Evolutionary conservation across 2,797 vertebrate species (phyloP).

Genomic region (Falco cherrug): DNA sequence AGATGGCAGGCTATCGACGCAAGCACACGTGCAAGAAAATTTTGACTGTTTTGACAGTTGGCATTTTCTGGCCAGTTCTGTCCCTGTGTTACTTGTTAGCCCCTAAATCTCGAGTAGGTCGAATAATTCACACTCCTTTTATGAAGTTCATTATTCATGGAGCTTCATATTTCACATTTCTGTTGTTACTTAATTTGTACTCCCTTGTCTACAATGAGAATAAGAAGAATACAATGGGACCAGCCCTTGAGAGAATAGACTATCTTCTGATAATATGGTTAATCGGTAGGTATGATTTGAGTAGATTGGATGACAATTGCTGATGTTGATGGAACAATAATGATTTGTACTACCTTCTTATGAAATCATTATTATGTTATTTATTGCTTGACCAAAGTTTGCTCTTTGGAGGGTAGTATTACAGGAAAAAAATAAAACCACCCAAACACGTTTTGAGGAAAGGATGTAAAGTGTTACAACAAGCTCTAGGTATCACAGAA

Average conservation of each 20-base stretch:
- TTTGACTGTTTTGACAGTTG: slow-evolving; percentile 91
- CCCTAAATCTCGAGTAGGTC: slow-evolving; percentile 92
- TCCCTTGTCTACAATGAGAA: slow-evolving; percentile 95
- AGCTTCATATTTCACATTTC: slow-evolving; percentile 97
- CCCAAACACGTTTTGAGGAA: background rate
- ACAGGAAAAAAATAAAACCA: background rate
- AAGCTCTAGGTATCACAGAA: background rate
- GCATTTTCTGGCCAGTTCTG: slow-evolving; percentile 93
- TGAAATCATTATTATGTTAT: background rate
- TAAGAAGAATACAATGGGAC: slow-evolving; percentile 96
- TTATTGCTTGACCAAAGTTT: background rate
- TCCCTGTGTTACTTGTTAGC: slow-evolving; percentile 95
- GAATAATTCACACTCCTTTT: slow-evolving; percentile 97
- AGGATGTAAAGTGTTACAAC: background rate
- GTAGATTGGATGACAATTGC: background rate
- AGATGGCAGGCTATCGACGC: slow-evolving; percentile 95
- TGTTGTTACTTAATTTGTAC: slow-evolving; percentile 95
- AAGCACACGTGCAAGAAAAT: slow-evolving; percentile 98
- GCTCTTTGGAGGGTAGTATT: background rate
- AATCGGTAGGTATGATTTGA: slow-evolving; percentile 84
- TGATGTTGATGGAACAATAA: background rate
- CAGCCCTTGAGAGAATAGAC: slow-evolving; percentile 92
- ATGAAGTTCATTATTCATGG: slow-evolving; percentile 99
- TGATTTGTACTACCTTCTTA: background rate
- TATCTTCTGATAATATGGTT: slow-evolving; percentile 98